These are phyloP conservation scores for Thymelicus acteon DNA, from an alignment of 2,888 invertebrate species.

Conservation along the genomic window DNA sequence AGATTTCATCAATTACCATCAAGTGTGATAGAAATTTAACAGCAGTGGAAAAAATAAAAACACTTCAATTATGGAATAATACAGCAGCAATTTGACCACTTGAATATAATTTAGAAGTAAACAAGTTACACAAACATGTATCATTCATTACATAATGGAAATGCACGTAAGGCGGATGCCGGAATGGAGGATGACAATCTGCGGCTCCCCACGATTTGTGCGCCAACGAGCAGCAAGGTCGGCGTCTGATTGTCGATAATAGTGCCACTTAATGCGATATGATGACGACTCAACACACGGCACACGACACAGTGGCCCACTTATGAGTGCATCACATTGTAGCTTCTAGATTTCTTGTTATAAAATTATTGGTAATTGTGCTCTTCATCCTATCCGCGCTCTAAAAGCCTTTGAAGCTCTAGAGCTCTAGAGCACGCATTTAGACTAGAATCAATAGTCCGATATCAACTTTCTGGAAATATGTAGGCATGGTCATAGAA, in stretches of 20 bases:
- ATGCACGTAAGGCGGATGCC: conserved; percentile 78
- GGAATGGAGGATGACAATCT: conserved; percentile 79
- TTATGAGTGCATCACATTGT: conserved; percentile 46
- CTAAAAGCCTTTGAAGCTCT: too few relatives aligned
- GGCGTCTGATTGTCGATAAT: conserved; percentile 79
- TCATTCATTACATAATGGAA: conserved; percentile 70
- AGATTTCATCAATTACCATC: too few relatives aligned
- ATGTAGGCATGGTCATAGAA: background rate
- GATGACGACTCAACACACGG: conserved; percentile 52
- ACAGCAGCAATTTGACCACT: background rate
- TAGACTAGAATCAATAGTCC: too few relatives aligned
- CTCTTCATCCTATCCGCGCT: background rate
- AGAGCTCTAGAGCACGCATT: too few relatives aligned
- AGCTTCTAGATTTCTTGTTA: conserved; percentile 5
- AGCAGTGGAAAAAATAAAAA: background rate
- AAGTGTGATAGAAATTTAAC: too few relatives aligned
- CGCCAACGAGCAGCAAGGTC: conserved; percentile 82
- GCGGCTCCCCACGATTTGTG: conserved; percentile 78
- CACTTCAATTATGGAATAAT: background rate
- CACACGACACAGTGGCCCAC: conserved; percentile 71
- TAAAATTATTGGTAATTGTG: background rate
- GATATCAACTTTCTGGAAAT: background rate
- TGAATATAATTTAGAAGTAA: conserved; percentile 14
- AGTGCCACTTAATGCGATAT: conserved; percentile 55
- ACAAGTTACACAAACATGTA: conserved; percentile 27